phyloP scores from a whole-genome alignment of 2,888 invertebrate genomes.

The Aradus depressus region DNA sequence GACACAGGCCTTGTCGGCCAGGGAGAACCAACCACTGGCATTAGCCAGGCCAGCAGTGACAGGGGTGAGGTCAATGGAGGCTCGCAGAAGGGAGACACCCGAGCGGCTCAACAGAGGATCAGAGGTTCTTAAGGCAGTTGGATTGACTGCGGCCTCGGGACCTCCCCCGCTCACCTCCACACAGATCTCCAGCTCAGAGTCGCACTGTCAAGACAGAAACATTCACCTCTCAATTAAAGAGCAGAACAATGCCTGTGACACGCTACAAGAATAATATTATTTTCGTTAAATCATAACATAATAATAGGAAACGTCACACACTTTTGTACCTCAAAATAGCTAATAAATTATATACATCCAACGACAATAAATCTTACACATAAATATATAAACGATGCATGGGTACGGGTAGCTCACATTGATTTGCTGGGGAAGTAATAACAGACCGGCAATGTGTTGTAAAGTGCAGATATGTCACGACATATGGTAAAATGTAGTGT shows the following conservation, averaged over 20 bases:
- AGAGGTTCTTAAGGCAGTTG: constrained; percentile 19
- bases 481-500: no score
- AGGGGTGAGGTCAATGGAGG: constrained; percentile 46
- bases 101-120: constrained; percentile 3
- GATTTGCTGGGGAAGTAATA: no score
- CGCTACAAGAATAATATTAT: no score
- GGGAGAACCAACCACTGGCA: constrained; percentile 52
- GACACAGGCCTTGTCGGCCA: constrained; percentile 46
- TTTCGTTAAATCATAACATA: no score
- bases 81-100: constrained; percentile 13
- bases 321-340: no score
- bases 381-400: no score
- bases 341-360: no score
- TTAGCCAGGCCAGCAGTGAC: constrained; percentile 42
- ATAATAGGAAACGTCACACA: no score
- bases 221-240: background rate
- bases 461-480: no score
- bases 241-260: background rate
- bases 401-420: no score
- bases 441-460: no score
- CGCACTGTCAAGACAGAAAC: constrained; percentile 6
- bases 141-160: constrained; percentile 5
- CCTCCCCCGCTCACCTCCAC: constrained; percentile 6
- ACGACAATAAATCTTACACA: no score
- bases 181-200: constrained; percentile 8